phyloP scores from a whole-genome alignment of 2,113 vertebrate species.

The Oceanodroma tethys region DNA sequence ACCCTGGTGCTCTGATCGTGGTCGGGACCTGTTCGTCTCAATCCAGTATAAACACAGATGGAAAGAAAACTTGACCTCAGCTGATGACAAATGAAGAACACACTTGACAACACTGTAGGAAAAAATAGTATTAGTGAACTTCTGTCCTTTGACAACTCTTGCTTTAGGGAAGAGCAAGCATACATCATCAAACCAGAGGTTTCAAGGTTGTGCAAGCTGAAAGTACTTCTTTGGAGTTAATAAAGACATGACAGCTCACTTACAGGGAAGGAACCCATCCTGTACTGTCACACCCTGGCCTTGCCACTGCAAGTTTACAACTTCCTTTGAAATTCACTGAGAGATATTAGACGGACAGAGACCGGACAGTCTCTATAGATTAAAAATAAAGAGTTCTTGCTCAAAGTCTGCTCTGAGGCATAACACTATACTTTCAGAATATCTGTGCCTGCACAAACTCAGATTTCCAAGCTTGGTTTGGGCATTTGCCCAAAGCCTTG shows the following conservation, averaged over 20 bases:
- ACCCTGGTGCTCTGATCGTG: background rate
- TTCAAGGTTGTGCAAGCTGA: background rate
- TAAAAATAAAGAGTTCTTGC: background rate
- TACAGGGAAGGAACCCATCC: background rate
- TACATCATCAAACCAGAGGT: background rate
- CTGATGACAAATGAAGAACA: background rate
- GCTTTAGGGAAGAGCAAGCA: background rate
- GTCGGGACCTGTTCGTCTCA: background rate
- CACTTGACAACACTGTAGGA: background rate
- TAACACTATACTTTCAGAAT: background rate
- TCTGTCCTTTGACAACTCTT: background rate
- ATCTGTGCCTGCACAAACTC: background rate
- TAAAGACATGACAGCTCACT: background rate
- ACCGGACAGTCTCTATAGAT: background rate
- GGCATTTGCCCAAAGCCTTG: background rate
- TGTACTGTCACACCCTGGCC: background rate
- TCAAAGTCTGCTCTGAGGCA: background rate
- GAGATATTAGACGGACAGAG: background rate
- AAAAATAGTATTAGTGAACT: background rate
- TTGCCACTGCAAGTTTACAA: background rate
- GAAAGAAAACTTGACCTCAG: slow-evolving; percentile 4
- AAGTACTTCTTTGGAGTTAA: background rate
- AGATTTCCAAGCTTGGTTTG: background rate
- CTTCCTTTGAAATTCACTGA: background rate
- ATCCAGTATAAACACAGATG: background rate